These are phyloP conservation scores for Neoaliturus tenellus DNA, from an alignment of 2,888 invertebrate genomes.

Conservation along the genomic window DNA sequence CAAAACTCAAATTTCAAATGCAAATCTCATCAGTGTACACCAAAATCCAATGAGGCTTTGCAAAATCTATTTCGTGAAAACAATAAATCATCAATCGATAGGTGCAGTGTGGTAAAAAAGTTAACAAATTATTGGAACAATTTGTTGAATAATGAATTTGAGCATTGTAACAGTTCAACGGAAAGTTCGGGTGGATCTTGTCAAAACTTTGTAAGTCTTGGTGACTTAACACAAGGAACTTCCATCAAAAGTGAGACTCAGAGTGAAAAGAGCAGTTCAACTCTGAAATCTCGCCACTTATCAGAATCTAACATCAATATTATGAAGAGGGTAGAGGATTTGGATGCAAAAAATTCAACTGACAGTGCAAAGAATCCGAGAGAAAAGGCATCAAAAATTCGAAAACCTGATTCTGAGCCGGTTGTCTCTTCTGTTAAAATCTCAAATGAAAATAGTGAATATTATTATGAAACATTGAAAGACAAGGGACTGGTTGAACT, in stretches of 20 bases:
- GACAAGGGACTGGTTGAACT: neutral
- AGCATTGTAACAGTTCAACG: neutral
- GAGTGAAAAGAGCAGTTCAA: neutral
- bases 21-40: neutral
- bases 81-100: neutral
- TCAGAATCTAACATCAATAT: conserved; percentile 15
- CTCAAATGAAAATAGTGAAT: neutral
- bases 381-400: neutral
- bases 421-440: neutral
- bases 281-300: neutral
- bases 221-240: neutral
- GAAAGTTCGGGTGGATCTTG: neutral
- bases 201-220: neutral
- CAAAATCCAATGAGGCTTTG: neutral
- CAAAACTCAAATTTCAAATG: neutral
- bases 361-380: neutral
- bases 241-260: neutral
- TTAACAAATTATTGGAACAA: conserved; percentile 26
- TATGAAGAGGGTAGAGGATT: neutral
- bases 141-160: conserved; percentile 23
- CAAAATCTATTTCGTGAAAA: neutral
- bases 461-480: neutral
- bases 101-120: conserved; percentile 1
- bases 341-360: neutral
- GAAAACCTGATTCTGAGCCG: neutral